phyloP scores from a whole-genome alignment of 2,113 vertebrate species.

The Erpornis zantholeuca region DNA sequence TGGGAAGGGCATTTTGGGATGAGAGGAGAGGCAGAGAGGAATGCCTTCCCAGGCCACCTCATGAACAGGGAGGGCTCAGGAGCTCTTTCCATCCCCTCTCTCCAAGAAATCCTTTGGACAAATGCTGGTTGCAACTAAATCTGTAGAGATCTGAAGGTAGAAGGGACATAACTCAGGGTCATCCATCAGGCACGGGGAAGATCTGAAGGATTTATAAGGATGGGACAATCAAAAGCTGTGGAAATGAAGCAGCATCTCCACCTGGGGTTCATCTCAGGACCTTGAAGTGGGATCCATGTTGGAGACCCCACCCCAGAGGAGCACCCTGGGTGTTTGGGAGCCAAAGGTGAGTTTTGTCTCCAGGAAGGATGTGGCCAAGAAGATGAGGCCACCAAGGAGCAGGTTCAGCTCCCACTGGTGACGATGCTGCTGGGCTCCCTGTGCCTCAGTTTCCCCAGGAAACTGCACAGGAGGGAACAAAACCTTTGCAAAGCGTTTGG shows the following conservation, averaged over 20 bases:
- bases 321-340: background rate
- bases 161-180: background rate
- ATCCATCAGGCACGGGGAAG: background rate
- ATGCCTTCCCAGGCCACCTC: background rate
- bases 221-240: background rate
- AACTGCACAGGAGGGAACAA: background rate
- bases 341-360: background rate
- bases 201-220: background rate
- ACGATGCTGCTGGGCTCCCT: background rate
- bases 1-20: background rate
- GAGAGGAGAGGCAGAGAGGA: background rate
- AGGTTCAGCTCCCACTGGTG: background rate
- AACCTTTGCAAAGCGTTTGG: background rate
- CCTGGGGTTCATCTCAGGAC: background rate
- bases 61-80: background rate
- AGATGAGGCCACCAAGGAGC: background rate
- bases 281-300: fast-evolving
- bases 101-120: background rate
- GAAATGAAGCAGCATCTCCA: background rate
- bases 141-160: background rate
- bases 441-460: slow-evolving; percentile 24
- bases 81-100: background rate
- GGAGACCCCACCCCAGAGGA: background rate
- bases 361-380: background rate
- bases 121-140: background rate